A percentile compares a stretch with the other conserved stretches of the same genome.
Evolutionary conservation across 2,888 invertebrate genomes (phyloP).

Genomic region (Polylopha cassiicola): DNA sequence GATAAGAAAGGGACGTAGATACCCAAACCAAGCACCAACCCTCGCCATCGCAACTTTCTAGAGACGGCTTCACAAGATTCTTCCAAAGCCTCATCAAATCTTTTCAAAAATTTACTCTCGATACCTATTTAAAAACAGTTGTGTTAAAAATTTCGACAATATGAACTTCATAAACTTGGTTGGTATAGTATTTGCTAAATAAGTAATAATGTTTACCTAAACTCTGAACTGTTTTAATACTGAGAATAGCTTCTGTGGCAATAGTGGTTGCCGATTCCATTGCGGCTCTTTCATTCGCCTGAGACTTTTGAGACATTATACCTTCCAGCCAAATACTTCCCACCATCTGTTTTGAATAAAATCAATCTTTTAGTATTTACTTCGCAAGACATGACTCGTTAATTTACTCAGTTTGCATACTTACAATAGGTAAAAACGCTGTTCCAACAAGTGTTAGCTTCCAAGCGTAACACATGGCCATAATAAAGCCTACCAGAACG

Average conservation of each 20-base stretch:
- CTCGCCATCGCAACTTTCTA: slow-evolving; percentile 79
- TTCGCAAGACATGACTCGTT: neutral
- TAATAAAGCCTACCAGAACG: slow-evolving; percentile 74
- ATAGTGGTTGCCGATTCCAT: slow-evolving; percentile 80
- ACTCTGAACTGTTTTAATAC: slow-evolving; percentile 81
- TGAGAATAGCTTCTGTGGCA: slow-evolving; percentile 81
- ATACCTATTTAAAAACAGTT: slow-evolving; percentile 43
- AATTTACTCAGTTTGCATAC: slow-evolving; percentile 28
- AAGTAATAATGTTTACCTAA: slow-evolving; percentile 57
- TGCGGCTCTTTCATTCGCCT: slow-evolving; percentile 77
- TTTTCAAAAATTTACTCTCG: slow-evolving; percentile 75
- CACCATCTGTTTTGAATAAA: slow-evolving; percentile 54
- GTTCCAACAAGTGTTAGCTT: slow-evolving; percentile 79
- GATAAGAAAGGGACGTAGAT: slow-evolving; percentile 83
- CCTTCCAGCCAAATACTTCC: slow-evolving; percentile 80
- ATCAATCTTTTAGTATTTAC: neutral
- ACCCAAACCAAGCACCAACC: slow-evolving; percentile 82
- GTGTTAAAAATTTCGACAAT: neutral
- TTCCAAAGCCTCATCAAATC: slow-evolving; percentile 70
- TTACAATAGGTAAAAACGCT: slow-evolving; percentile 77
- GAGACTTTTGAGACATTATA: slow-evolving; percentile 76
- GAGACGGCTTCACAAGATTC: slow-evolving; percentile 73
- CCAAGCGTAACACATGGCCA: slow-evolving; percentile 78
- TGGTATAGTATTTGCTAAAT: neutral
- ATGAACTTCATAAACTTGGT: neutral